These are phyloP conservation scores for Mechanitis messenoides DNA, from an alignment of 2,888 invertebrate genomes.

Conservation along the genomic window DNA sequence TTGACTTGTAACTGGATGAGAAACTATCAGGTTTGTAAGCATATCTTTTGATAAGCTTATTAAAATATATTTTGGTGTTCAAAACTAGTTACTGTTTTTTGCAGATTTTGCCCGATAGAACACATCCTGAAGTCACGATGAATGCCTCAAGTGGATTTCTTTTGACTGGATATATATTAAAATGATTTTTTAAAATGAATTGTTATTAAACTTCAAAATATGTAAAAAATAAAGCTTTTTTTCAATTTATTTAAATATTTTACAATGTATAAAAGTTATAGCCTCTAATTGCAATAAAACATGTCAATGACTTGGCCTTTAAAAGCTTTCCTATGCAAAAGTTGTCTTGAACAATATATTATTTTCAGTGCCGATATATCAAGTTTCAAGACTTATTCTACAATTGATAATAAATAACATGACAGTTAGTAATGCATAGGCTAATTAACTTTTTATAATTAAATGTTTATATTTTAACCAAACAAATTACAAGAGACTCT, in stretches of 20 bases:
- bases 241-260: constrained; percentile 23
- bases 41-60: not conserved
- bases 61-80: not conserved
- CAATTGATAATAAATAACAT: too few relatives aligned
- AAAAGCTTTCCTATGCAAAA: constrained; percentile 15
- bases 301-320: constrained; percentile 12
- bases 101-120: constrained; percentile 85
- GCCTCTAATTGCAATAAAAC: constrained; percentile 13
- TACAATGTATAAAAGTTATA: constrained; percentile 20
- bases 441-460: too few relatives aligned
- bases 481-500: too few relatives aligned
- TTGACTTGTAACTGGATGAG: constrained; percentile 92
- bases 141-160: constrained; percentile 92
- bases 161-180: constrained; percentile 81
- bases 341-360: not conserved
- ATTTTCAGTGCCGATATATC: not conserved
- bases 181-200: constrained; percentile 36
- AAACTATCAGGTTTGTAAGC: constrained; percentile 85
- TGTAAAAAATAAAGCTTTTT: constrained; percentile 20
- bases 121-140: constrained; percentile 96
- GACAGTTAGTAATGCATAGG: too few relatives aligned
- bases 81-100: constrained; percentile 31
- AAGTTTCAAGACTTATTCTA: not conserved
- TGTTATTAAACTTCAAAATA: constrained; percentile 13
- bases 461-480: too few relatives aligned